Conservation (phyloP, 2,797 vertebrate species). For the Kryptopterus vitreolus region DNA sequence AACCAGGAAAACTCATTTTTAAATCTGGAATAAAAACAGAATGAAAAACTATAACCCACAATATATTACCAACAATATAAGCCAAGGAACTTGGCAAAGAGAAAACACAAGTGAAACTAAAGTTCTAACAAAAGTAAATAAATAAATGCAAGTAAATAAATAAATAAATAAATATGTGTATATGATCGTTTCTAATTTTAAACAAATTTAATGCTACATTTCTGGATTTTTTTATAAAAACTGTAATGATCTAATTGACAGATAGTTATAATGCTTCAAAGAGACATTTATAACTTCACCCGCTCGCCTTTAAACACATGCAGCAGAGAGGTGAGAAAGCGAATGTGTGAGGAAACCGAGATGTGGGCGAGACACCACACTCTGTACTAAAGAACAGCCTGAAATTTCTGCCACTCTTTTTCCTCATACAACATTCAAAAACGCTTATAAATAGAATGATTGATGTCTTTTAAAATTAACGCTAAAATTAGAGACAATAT, state of each 20-base stretch:
- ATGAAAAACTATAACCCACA: no score
- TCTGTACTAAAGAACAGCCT: background rate
- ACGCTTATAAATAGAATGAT: background rate
- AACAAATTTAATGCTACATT: background rate
- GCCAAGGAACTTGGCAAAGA: no score
- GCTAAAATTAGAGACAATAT: background rate
- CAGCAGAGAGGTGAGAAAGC: background rate
- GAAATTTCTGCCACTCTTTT: background rate
- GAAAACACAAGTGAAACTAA: background rate
- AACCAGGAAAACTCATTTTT: slow-evolving; percentile 93
- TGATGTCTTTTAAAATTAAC: background rate
- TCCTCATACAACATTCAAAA: background rate
- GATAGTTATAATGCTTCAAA: background rate
- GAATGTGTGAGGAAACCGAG: background rate
- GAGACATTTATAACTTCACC: background rate
- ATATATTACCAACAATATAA: background rate
- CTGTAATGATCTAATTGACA: background rate
- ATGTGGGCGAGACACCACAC: background rate
- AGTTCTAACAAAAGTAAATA: background rate
- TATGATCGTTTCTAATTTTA: background rate
- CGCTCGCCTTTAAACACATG: no score
- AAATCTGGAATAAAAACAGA: slow-evolving; percentile 42
- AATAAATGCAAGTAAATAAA: background rate
- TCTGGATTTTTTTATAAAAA: background rate
- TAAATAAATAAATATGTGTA: background rate